Base-by-base conservation (phyloP, 2,888 invertebrate genomes). In the Aphrophora alni region DNA sequence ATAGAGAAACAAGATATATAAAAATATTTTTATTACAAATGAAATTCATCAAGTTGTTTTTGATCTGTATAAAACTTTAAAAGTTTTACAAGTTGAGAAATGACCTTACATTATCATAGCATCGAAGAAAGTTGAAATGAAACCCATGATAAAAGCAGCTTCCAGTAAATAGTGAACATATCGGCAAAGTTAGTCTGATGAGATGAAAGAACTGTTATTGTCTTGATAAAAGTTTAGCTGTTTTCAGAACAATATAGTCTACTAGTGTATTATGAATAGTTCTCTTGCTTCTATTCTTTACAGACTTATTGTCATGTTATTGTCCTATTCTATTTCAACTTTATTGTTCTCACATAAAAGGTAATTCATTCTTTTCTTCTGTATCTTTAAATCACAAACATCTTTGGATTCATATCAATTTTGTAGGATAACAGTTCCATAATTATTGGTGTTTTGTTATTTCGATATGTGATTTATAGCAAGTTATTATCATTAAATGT, bases 331-430 rank as follows among this genome's bases (percentile, higher is more conserved):
- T 70, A 1, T 8, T 3, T 5, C 10, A 33, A 21, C 59, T 59
- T 28, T 26, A 71, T 28, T 71, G 28, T 28, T 71, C 71, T 33
- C 17, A 26, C 17, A 71, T 71, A 27, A 44, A 17, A 38, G 72
- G 24, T n/a, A 38, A 25, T 25, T 73, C n/a, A 38, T 59, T 74
- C 38, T 27, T 71, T 78, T 78, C 26, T 80, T 84, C 81, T 0
- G 44, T 88, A 88, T 59, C 4, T 21, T 5, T 2, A 33, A 21
- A 14, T 14, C 17, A 59, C 21, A 59, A 59, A 59, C 21, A 59
- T 59, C 59, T 59, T 59, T 33, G n/a, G 33, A 33, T 33, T 33
- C 33, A 8, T 33, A 33, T 33, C 8, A 8, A 5, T 33, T 33
- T 3, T 33, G 33, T 33, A 8, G 3, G 33, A 33, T 33, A 33